Base-by-base conservation (phyloP, 2,888 invertebrate species). In the Yponomeuta cagnagella region DNA sequence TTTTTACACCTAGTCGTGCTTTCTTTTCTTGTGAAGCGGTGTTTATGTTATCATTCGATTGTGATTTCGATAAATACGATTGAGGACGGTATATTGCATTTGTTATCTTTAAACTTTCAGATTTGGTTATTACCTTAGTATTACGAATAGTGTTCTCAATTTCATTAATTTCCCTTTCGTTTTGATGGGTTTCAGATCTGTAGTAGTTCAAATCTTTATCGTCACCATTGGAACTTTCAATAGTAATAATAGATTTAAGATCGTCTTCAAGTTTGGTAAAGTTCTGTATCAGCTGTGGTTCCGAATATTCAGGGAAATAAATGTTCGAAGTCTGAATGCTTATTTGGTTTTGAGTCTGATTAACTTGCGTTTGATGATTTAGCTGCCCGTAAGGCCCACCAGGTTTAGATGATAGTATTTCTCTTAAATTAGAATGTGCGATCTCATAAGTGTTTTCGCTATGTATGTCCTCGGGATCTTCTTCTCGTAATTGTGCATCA, bases 401-500 rank as follows among this genome's bases (percentile, higher is more conserved):
- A 15, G 78, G 74, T 75, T 87, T 89, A 23, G 82, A 77, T 30
- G 84, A 83, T 73, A 88, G 82, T 76, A 91, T 88, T 77, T 91
- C 88, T 72, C 83, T 76, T 74, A 91, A 90, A 78, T 88, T 85
- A n/a, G 84, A 84, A 79, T 89, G 87, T 65, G 90, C 86, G 76
- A 89, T 83, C 83, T 91, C 91, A 74, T 90, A 92, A 30, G 88
- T 86, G 74, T 87, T 89, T 83, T 91, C 90, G 74, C 85, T 85
- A 72, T 85, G 84, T 76, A 86, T 84, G 68, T 92, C 89, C 79
- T 92, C 90, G 72, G 86, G 86, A 74, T 90, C 90, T 77, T 89
- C 89, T 78, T 90, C 87, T 78, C 95, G 88, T 71, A 95, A 83
- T 81, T 95, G 95, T 72, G 94, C 94, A 82, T 96, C 95, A 77